A percentile compares a stretch with the other conserved stretches of the same genome.
Conservation (phyloP, 2,113 vertebrate species). For the Daboia siamensis region DNA sequence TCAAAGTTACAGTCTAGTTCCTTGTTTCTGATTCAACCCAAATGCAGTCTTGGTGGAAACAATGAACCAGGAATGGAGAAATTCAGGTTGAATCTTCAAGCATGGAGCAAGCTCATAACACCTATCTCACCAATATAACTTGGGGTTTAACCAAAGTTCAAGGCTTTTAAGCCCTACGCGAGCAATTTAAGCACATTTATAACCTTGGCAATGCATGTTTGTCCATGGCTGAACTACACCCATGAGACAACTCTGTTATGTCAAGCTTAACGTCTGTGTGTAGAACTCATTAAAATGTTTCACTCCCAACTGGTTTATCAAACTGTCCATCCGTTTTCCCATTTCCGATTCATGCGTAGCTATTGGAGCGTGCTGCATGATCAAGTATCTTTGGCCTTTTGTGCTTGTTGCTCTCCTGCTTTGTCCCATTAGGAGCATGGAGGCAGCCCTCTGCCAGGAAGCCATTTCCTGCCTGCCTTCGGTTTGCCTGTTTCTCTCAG, state of each 20-base stretch:
- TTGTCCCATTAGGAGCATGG: slow-evolving; percentile 11
- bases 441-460: slow-evolving; percentile 13
- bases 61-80: background rate
- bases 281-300: background rate
- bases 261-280: slow-evolving; percentile 14
- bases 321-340: background rate
- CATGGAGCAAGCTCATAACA: background rate
- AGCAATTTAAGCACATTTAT: background rate
- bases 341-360: slow-evolving; percentile 13
- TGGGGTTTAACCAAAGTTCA: background rate
- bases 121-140: background rate
- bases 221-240: background rate
- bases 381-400: slow-evolving; percentile 12
- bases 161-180: background rate
- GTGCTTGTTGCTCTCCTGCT: background rate
- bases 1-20: background rate
- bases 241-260: background rate
- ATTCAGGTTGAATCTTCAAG: background rate
- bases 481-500: background rate
- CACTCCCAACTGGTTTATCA: slow-evolving; percentile 1
- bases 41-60: background rate
- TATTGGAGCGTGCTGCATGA: background rate
- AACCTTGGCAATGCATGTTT: background rate
- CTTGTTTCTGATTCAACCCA: background rate
- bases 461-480: background rate